Base-by-base conservation (phyloP, 2,888 invertebrate species). In the Ophion obscuratus region DNA sequence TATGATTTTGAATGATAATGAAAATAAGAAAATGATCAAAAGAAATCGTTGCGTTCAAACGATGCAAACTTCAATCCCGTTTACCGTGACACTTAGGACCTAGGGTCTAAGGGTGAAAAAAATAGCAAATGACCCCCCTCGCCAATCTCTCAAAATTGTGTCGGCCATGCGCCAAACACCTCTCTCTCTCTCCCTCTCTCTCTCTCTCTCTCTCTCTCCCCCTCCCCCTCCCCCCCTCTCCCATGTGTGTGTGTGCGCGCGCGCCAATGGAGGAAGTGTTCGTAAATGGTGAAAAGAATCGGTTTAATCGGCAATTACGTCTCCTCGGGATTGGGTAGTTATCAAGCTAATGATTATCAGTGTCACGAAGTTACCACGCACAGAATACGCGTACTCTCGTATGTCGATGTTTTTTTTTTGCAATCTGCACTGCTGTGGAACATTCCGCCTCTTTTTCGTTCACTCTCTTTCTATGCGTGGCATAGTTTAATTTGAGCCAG, bases 291-390 rank as follows among this genome's bases (percentile, higher is more conserved):
- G 36, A 40, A 67, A 6, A 47, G 31, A 64, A 66, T 47, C 14
- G 14, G 64, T 40, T 40, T 40, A 24, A 40, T 57, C 24, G 57
- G 36, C 67, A 77, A 61, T 64, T 11, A 57, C 47, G 64, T 66
- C 20, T 64, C 27, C 75, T 68, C 53, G 66, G 64, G 71, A 82
- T 82, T 85, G 36, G 75, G 59, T 59, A 82, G 73, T 82, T 76
- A 79, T 82, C 64, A 82, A 78, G n/a, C 10, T 47, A 71, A 61
- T 40, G 79, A 85, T 85, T 71, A 81, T 73, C 78, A 71, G 78
- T 81, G 85, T 76, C 82, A 82, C 79, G 82, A 67, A 66, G 79
- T 71, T 27, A 81, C 47, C 68, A 36, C n/a, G 36, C 44, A 57
- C 57, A 74, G 64, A 74, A 78, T 36, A 31, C 27, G 40, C 11